Base-by-base conservation (phyloP, 23 tunicate genomes). In the Phallusia fumigata region DNA sequence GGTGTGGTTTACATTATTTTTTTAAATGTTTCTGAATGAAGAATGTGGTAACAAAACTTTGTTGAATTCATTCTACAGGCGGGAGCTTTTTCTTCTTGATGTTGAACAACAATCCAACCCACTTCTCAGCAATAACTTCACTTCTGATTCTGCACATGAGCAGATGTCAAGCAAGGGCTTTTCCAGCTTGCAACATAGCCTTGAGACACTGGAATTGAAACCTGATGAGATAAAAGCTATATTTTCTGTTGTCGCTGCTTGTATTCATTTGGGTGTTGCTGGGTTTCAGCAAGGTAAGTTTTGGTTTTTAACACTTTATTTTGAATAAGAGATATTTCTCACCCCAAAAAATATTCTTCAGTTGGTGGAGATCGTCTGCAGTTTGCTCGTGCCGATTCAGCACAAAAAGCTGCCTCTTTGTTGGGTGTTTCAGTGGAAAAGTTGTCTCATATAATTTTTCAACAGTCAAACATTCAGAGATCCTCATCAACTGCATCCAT, bases 371-470 rank as follows among this genome's bases (percentile, higher is more conserved):
- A 79, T 13, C 78, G 92, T 30, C 82, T 76, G 74, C 96, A 96
- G 84, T 96, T 87, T 50, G 85, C 82, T 35, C 79, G 81, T 30
- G 91, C 90, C 5, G 99, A 96, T 65, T 88, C 96, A 3, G 99
- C 99, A 51, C 96, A 96, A 44, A 93, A 93, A 85, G 99, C 99
- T 18, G 88, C 96, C 78, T 85, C 89, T 32, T 75, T 96, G 77
- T 88, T 96, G 51, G 99, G 99, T 28, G 47, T 96, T 77, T 65
- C 99, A 11, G 53, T 79, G 51, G 99, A 96, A 45, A 81, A 84
- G 24, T 80, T 93, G 24, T 22, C 84, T 16, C 76, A 81, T 30
- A 32, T 35, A 2, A 88, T 93, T n/a, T 93, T 93, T 72, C 90
- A 86, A 32, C 33, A 30, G 8, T 77, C 93, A 18, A 35, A 78